Conservation (phyloP, 2,113 vertebrate species). For the Heterotilapia buettikoferi region DNA sequence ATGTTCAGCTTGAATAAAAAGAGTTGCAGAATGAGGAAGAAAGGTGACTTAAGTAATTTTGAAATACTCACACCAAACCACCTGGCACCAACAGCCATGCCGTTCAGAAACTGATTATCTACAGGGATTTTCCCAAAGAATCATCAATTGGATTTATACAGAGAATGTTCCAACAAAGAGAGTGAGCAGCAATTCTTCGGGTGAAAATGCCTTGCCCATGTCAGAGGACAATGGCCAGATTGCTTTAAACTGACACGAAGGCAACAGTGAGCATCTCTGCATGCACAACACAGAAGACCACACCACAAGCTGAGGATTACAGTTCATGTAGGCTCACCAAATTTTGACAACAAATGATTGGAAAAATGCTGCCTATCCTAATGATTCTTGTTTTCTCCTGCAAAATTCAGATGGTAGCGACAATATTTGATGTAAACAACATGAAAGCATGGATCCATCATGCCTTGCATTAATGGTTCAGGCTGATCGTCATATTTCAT, state of each 20-base stretch:
- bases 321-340: accelerated
- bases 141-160: neutral
- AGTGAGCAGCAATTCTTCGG: accelerated
- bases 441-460: neutral
- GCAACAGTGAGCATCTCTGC: neutral
- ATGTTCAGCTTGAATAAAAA: neutral
- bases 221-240: neutral
- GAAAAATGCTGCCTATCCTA: neutral
- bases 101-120: accelerated
- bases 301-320: neutral
- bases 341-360: neutral
- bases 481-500: neutral
- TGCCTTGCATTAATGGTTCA: neutral
- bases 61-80: neutral
- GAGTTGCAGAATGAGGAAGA: neutral
- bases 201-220: neutral
- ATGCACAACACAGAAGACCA: neutral
- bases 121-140: neutral
- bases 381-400: neutral
- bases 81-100: neutral
- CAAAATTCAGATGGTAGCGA: neutral
- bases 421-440: neutral
- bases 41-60: neutral
- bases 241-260: neutral
- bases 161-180: neutral